Conservation (phyloP, 92 coral and sea anemone genomes). For the Bergia sp. region DNA sequence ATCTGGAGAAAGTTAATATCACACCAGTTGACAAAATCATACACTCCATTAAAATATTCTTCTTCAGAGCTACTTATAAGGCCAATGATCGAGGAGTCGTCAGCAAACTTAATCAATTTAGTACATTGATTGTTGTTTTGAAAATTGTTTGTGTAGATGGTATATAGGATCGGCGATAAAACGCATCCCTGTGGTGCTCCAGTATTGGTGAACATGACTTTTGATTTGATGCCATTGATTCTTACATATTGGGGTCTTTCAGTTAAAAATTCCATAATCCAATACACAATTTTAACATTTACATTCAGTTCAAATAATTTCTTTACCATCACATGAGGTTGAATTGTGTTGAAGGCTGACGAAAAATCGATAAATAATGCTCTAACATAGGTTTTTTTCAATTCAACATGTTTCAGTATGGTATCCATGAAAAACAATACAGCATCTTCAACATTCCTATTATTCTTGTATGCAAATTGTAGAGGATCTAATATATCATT, state of each 20-base stretch:
- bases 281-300: not conserved
- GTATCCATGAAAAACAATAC: not conserved
- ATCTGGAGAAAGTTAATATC: constrained; percentile 8
- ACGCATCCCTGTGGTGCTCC: constrained; percentile 1
- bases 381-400: constrained; percentile 2
- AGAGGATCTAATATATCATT: constrained; percentile 18
- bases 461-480: constrained; percentile 21
- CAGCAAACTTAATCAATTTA: constrained; percentile 19
- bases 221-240: not conserved
- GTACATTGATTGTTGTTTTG: not conserved
- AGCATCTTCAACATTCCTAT: constrained; percentile 14
- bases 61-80: not conserved
- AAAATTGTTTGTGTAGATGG: constrained; percentile 12
- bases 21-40: not conserved
- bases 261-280: constrained; percentile 15
- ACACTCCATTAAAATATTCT: not conserved
- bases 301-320: constrained; percentile 11
- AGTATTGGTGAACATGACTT: not conserved
- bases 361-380: constrained; percentile 3
- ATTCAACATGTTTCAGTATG: constrained; percentile 3
- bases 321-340: constrained; percentile 21
- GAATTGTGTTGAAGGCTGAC: constrained; percentile 23
- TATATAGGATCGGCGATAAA: constrained; percentile 5
- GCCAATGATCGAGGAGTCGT: not conserved
- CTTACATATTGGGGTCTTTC: constrained; percentile 22